Evolutionary conservation across 1,140 invertebrate genomes (phyloP).

Genomic region (Macrotrachela quadricornifera): DNA sequence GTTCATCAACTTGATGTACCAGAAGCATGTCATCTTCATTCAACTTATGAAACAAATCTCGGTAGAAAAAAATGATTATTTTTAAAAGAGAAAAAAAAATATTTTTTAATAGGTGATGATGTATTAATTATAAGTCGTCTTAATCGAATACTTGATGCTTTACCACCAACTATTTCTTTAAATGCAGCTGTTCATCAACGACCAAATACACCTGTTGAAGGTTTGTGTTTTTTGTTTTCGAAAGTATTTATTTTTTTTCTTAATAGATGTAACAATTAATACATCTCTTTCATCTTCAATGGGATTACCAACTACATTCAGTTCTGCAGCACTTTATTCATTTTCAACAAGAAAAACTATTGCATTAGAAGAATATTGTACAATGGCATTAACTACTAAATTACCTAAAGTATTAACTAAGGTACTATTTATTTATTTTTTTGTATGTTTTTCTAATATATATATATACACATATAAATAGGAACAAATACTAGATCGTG

Average conservation of each 20-base stretch:
- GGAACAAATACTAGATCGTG: constrained; percentile 23
- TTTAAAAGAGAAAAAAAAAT: no score
- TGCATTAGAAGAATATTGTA: constrained; percentile 26
- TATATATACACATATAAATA: constrained; percentile 12
- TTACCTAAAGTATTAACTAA: constrained; percentile 19
- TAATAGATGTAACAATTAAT: background rate
- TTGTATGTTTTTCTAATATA: background rate
- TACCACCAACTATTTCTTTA: constrained; percentile 17
- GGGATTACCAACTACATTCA: background rate
- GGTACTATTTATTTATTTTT: background rate
- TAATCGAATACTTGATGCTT: constrained; percentile 25
- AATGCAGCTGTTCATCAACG: constrained; percentile 22
- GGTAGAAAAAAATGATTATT: no score
- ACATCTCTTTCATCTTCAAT: no score
- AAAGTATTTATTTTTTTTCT: background rate
- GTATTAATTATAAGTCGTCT: constrained; percentile 27
- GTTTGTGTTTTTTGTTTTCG: constrained; percentile 10
- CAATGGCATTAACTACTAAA: constrained; percentile 18
- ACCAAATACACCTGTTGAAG: constrained; percentile 23
- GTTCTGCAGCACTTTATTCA: constrained; percentile 17
- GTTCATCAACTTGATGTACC: constrained; percentile 21
- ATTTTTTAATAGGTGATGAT: constrained; percentile 29
- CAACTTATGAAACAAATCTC: constrained; percentile 24
- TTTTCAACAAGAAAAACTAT: constrained; percentile 24
- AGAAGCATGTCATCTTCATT: constrained; percentile 26